Evolutionary conservation across 2,797 vertebrate genomes (phyloP), one percentile per base, ranked within the genome.

Genomic region (Knipowitschia caucasica): DNA sequence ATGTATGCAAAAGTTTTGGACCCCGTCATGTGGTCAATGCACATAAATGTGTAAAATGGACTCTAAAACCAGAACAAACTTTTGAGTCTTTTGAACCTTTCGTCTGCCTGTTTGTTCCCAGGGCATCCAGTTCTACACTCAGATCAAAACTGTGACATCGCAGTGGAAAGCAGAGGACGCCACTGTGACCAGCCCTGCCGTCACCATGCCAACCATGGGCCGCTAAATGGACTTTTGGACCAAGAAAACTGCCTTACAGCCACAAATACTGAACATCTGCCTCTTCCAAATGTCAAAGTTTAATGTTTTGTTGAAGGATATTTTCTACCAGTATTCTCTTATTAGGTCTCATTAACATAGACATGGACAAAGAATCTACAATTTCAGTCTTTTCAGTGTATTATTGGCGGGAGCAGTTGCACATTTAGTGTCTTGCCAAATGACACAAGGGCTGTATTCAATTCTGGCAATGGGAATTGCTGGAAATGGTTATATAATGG

Each of bases 151-250:
- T 0, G 86, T 98, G 2, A 97, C 93, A 4, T 93, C 95, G 35
- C 95, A 98, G 47, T 98, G 95, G 94, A 98, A 97, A 69, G 93
- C 93, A 14, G 94, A 96, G 77, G 95, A 98, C 30, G 91, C 94
- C 58, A 93, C 91, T 0, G 8, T 94, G 59, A 91, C 82, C 7
- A 91, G 89, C 63, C 93, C 94, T 5, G 89, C 94, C 39, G 95
- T 98, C 62, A 93, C 94, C 73, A 97, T 97, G 95, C 94, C 96
- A 67, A 97, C 94, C 53, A 93, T 95, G 94, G 93, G 93, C 63
- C 93, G 88, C 69, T 98, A 88, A 89, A 39, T 2, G 18, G 34
- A 51, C 44, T 23, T 25, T 9, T 10, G 15, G n/a, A 9, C 2
- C 3, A 21, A 9, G 3, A 40, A 36, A n/a, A n/a, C 21, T 2